Conservation (phyloP, 1,140 invertebrate species). For the Linepithema humile region DNA sequence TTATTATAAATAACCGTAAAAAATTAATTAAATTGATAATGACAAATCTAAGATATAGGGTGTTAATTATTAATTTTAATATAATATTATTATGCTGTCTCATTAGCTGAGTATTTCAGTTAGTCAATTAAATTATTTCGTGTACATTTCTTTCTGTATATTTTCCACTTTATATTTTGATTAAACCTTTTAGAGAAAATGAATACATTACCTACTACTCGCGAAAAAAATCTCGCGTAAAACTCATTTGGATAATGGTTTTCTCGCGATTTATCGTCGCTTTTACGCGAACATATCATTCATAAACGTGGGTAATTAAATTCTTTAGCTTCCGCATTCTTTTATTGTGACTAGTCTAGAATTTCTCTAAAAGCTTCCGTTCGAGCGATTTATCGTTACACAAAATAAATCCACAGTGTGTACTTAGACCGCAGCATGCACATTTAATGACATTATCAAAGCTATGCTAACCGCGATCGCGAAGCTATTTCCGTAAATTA, state of each 20-base stretch:
- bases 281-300: neutral
- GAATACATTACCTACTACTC: neutral
- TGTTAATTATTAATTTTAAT: neutral
- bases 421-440: conserved; percentile 57
- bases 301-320: conserved; percentile 7
- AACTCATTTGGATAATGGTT: neutral
- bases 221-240: neutral
- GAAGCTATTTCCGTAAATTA: conserved; percentile 76
- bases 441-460: conserved; percentile 71
- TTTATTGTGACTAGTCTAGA: neutral
- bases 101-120: neutral
- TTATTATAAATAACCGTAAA: neutral
- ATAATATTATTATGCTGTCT: neutral
- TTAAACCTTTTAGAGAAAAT: conserved; percentile 5
- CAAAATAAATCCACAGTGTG: conserved; percentile 51
- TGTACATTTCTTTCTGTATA: neutral
- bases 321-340: neutral
- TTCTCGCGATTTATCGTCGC: neutral
- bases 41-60: too few species aligned
- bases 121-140: conserved; percentile 12
- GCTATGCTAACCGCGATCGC: conserved; percentile 68
- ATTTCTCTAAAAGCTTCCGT: neutral
- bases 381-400: conserved; percentile 13
- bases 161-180: neutral
- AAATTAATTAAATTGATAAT: neutral